These are phyloP conservation scores for Atta colombica DNA, from an alignment of 1,140 invertebrate species.

Conservation along the genomic window DNA sequence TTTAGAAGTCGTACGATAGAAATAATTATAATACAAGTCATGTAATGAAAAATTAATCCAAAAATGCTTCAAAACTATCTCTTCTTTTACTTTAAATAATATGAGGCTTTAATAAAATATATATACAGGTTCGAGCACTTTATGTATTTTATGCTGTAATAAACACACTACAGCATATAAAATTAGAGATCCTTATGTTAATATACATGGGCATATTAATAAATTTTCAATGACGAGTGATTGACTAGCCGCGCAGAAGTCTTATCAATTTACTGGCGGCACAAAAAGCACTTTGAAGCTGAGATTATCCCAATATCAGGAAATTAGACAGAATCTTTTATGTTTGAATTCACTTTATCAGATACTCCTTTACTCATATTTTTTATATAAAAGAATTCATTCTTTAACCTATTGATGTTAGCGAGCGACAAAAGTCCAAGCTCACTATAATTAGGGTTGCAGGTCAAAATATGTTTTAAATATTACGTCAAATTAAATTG, in stretches of 20 bases:
- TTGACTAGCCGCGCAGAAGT: background rate
- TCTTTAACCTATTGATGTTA: background rate
- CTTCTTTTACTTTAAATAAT: background rate
- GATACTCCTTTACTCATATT: background rate
- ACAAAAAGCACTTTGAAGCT: too few species aligned
- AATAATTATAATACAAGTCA: background rate
- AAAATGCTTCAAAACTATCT: background rate
- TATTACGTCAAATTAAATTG: too few species aligned
- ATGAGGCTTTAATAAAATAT: slow-evolving; percentile 1
- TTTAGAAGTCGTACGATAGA: background rate
- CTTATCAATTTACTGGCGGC: background rate
- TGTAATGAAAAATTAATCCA: background rate
- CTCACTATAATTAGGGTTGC: background rate
- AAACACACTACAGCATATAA: background rate
- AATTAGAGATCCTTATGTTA: background rate
- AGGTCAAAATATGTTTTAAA: background rate
- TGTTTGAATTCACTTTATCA: background rate
- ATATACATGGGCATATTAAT: background rate
- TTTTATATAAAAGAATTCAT: background rate
- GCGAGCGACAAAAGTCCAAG: background rate
- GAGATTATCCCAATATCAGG: background rate
- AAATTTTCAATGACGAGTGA: background rate
- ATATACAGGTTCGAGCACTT: background rate
- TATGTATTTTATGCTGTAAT: background rate
- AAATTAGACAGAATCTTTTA: background rate